Conservation (phyloP, 2,113 vertebrate species). For the Scomber japonicus region DNA sequence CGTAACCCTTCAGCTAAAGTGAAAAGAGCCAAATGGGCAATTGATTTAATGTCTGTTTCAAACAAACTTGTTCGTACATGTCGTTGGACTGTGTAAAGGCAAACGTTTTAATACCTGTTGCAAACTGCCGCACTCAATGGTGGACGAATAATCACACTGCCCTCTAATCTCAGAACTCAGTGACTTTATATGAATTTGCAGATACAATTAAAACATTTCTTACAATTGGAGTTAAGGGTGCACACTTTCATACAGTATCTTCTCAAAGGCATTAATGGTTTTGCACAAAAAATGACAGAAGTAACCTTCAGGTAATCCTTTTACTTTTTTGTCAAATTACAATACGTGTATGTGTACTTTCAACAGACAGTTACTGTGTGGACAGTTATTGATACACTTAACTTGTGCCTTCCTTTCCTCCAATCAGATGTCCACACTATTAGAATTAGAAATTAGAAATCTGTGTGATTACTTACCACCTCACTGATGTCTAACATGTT, state of each 20-base stretch:
- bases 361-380: background rate
- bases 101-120: no score
- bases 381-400: background rate
- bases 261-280: background rate
- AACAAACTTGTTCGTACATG: no score
- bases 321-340: slow-evolving; percentile 1
- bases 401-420: slow-evolving; percentile 33
- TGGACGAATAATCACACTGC: no score
- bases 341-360: background rate
- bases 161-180: background rate
- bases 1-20: background rate
- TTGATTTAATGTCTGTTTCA: no score
- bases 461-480: background rate
- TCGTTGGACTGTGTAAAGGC: no score
- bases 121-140: no score
- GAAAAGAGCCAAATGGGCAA: background rate
- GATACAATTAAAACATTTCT: background rate
- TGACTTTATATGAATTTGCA: background rate
- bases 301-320: background rate
- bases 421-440: background rate
- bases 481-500: background rate
- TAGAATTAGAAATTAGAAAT: background rate
- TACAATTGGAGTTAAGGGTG: background rate
- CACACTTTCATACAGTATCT: background rate
- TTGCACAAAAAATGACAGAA: no score